A percentile compares a stretch with the other conserved stretches of the same genome.
phyloP scores from a whole-genome alignment of 2,888 invertebrate species.

The Cantharis lateralis region DNA sequence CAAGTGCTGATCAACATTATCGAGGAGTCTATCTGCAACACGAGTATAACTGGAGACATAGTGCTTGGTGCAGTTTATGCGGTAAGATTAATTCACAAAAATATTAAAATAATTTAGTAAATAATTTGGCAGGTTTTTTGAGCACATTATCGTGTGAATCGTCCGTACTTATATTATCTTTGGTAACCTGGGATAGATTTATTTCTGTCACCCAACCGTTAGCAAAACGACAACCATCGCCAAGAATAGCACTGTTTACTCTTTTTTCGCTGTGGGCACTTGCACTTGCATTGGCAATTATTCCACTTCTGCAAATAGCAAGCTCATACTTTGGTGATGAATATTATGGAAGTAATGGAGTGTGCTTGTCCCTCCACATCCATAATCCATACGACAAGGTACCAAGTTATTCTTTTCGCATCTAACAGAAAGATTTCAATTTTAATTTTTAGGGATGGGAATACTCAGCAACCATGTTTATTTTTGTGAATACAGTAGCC shows the following conservation, averaged over 20 bases:
- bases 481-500: conserved; percentile 61
- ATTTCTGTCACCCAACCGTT: conserved; percentile 65
- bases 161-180: conserved; percentile 62
- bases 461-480: conserved; percentile 63
- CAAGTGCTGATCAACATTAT: conserved; percentile 59
- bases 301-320: conserved; percentile 57
- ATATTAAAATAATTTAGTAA: neutral
- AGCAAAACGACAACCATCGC: conserved; percentile 54
- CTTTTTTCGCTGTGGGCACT: conserved; percentile 59
- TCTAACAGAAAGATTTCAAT: neutral
- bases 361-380: conserved; percentile 64
- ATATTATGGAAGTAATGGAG: conserved; percentile 65
- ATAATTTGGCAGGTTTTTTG: conserved; percentile 57
- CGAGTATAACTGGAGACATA: conserved; percentile 64
- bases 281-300: conserved; percentile 57
- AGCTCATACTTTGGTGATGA: conserved; percentile 59
- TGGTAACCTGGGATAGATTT: conserved; percentile 67
- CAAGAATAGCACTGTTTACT: conserved; percentile 57
- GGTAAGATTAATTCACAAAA: conserved; percentile 51
- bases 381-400: conserved; percentile 65
- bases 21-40: conserved; percentile 63
- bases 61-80: conserved; percentile 60
- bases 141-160: conserved; percentile 66
- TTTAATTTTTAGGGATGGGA: conserved; percentile 59
- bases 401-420: conserved; percentile 10